These are phyloP conservation scores for Neogobius melanostomus DNA, from an alignment of 2,113 vertebrate genomes.

Conservation along the genomic window DNA sequence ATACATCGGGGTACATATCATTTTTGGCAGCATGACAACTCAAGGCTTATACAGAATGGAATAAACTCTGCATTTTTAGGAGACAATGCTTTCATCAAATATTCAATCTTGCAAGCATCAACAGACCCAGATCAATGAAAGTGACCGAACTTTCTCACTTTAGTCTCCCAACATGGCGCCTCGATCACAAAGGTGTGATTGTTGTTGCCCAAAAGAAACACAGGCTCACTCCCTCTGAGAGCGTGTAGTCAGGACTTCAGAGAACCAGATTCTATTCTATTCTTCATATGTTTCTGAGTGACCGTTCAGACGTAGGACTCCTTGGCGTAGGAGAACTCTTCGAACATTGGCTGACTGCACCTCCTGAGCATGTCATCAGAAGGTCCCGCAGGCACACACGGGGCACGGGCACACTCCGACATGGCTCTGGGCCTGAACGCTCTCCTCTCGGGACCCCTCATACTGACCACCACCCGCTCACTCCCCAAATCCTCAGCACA, in stretches of 20 bases:
- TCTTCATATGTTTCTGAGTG: not conserved
- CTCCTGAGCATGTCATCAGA: conserved; percentile 65
- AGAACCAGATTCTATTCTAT: not conserved
- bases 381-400: conserved; percentile 56
- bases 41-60: too few relatives aligned
- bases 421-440: conserved; percentile 78
- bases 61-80: too few relatives aligned
- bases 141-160: too few relatives aligned
- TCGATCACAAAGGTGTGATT: too few relatives aligned
- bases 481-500: not conserved
- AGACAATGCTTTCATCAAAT: too few relatives aligned
- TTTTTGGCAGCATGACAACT: too few relatives aligned
- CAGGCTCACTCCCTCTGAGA: too few relatives aligned
- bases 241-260: not conserved
- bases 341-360: conserved; percentile 86
- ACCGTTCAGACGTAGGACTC: conserved; percentile 89
- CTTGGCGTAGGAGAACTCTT: conserved; percentile 83
- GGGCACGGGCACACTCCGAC: conserved; percentile 72
- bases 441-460: conserved; percentile 33
- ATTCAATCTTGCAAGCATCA: too few relatives aligned
- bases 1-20: too few relatives aligned
- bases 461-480: not conserved
- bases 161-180: too few relatives aligned
- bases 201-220: too few relatives aligned
- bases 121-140: too few relatives aligned